These are phyloP conservation scores for Scaptomyza parva DNA, from an alignment of 2,888 invertebrate genomes.

Conservation along the genomic window DNA sequence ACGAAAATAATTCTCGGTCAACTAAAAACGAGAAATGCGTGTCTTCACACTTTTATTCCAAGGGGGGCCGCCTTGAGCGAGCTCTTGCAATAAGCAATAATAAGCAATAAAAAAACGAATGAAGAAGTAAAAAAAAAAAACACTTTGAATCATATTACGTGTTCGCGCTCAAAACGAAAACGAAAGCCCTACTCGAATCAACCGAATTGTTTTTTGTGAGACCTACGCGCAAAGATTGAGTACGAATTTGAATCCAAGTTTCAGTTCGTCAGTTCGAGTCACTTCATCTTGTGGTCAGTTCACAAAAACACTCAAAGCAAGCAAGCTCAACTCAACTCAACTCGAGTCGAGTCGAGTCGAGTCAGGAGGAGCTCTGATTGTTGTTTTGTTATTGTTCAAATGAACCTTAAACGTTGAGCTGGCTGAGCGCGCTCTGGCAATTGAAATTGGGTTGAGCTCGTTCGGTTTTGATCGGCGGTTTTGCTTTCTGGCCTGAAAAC, in stretches of 20 bases:
- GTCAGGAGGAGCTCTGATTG: constrained; percentile 12
- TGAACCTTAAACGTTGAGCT: constrained; percentile 73
- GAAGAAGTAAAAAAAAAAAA: constrained; percentile 39
- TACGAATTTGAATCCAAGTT: constrained; percentile 9
- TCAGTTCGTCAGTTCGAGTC: constrained; percentile 4
- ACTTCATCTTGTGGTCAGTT: constrained; percentile 30
- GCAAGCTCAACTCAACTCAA: constrained; percentile 29
- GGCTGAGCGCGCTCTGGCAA: constrained; percentile 18
- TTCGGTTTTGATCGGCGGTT: constrained; percentile 26
- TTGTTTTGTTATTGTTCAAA: constrained; percentile 53
- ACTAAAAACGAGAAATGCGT: constrained; percentile 10
- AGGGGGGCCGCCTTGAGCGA: too few species aligned
- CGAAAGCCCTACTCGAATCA: constrained; percentile 62
- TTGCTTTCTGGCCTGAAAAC: constrained; percentile 46
- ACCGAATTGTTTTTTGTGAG: background rate
- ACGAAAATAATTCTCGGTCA: constrained; percentile 45
- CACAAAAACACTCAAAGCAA: background rate
- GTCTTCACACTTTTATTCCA: constrained; percentile 1
- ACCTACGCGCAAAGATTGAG: background rate
- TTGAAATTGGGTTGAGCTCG: constrained; percentile 74
- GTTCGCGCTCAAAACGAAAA: constrained; percentile 55
- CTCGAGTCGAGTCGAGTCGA: constrained; percentile 3
- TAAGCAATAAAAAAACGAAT: constrained; percentile 63
- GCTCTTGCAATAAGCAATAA: constrained; percentile 65
- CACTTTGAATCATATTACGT: constrained; percentile 71